Conservation (phyloP, 2,797 vertebrate species). For the Liparis tanakae region DNA sequence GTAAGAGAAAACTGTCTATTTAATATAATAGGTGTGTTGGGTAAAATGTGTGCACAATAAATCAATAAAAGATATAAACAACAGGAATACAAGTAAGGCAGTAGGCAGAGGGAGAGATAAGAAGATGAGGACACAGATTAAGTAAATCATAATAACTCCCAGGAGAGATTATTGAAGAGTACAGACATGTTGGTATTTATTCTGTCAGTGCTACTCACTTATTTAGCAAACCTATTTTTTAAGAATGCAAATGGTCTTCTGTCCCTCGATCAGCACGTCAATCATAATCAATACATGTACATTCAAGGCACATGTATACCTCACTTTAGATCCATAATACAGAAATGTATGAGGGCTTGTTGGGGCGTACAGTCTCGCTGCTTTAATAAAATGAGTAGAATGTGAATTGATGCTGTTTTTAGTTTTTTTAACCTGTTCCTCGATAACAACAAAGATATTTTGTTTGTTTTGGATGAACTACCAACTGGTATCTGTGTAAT, state of each 20-base stretch:
- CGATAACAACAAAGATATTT: not conserved
- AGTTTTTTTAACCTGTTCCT: not conserved
- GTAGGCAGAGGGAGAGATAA: constrained; percentile 23
- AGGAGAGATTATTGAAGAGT: constrained; percentile 22
- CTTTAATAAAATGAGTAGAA: not conserved
- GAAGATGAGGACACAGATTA: constrained; percentile 9
- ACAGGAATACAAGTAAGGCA: constrained; percentile 13
- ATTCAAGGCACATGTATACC: constrained; percentile 2
- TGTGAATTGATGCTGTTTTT: not conserved
- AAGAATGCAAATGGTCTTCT: constrained; percentile 3
- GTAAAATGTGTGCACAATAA: constrained; percentile 14
- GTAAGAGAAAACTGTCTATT: not conserved
- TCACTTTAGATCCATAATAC: not conserved
- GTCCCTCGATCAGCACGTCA: constrained; percentile 7
- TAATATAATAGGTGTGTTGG: constrained; percentile 2
- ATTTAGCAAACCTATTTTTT: not conserved
- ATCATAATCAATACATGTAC: constrained; percentile 1
- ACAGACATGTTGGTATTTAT: not conserved
- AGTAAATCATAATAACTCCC: constrained; percentile 38
- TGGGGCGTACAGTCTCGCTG: not conserved
- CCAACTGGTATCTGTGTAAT: not conserved
- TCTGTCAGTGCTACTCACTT: not conserved
- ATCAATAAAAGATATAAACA: constrained; percentile 1
- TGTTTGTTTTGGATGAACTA: not conserved
- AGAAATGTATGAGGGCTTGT: not conserved